Evolutionary conservation across 92 coral and sea anemone species (phyloP), one percentile per base, ranked within the genome.

Genomic region (Heteractis magnifica): DNA sequence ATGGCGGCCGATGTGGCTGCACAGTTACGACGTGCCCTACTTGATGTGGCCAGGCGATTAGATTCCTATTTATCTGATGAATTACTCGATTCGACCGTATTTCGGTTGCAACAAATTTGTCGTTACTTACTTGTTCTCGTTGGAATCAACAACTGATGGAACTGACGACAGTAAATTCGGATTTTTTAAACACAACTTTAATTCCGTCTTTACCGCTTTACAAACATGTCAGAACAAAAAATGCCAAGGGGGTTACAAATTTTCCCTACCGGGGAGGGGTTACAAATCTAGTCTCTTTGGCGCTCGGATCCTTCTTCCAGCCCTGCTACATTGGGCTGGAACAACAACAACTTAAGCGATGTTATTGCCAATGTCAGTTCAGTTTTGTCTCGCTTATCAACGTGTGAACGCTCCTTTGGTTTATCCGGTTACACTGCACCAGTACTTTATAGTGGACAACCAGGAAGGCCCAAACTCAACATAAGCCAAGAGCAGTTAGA

Each of bases 401-500:
- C 59, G 13, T 55, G 8, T 55, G 59, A 55, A 55, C 13, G 59
- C 13, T 55, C 59, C 59, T 55, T 13, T 1, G 13, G 59, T 55
- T 55, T 55, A 55, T 55, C 13, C 59, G 59, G 59, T 55, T 55
- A 55, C 13, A 55, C 59, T 55, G 59, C 59, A 55, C 59, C 59
- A 55, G 8, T 55, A 55, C 59, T 55, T 55, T 55, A 55, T 13
- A 84, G 81, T 52, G 86, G 89, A 51, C 72, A 83, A 70, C 86
- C 86, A 51, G 94, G 91, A 82, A 75, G 94, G 78, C 91, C 91
- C 51, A 84, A 73, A 75, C 76, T 90, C 77, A 77, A 55, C 23
- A 88, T 90, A 48, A 77, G 49, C 55, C 51, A 77, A 86, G 94
- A 87, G 77, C 94, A 90, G 86, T 81, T 84, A 79, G 89, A 84